Evolutionary conservation across 2,888 invertebrate species (phyloP).

Genomic region (Hydropsyche betteni): DNA sequence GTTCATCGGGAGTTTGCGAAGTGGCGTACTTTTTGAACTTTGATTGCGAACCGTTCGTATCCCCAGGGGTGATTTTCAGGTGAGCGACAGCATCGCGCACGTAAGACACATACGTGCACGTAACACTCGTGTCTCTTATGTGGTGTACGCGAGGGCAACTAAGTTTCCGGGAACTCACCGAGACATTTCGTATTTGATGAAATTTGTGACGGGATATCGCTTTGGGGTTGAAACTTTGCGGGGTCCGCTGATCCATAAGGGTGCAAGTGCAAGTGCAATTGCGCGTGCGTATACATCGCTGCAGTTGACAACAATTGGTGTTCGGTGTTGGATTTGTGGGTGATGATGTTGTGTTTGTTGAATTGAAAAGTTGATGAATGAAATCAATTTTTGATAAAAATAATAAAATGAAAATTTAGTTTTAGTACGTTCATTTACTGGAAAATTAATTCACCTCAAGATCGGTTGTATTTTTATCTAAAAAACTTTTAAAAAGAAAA

Average conservation of each 20-base stretch:
- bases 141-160: not conserved
- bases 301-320: not conserved
- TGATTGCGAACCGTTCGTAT: slow-evolving; percentile 19
- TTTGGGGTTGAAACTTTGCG: slow-evolving; percentile 41
- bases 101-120: not conserved
- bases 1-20: no score
- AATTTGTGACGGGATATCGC: slow-evolving; percentile 48
- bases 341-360: no score
- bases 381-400: no score
- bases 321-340: no score
- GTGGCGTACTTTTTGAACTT: slow-evolving; percentile 24
- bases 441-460: no score
- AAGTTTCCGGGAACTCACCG: slow-evolving; percentile 5
- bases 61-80: slow-evolving; percentile 15
- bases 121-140: not conserved
- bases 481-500: no score
- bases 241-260: not conserved
- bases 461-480: no score
- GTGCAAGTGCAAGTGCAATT: no score
- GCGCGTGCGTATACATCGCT: slow-evolving; percentile 5
- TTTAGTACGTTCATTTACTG: no score
- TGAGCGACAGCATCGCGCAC: not conserved
- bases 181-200: slow-evolving; percentile 49
- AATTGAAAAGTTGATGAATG: no score
- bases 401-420: no score